Evolutionary conservation across 2,797 vertebrate genomes (phyloP), one percentile per base, ranked within the genome.

Genomic region (Hephaestus fuliginosus): DNA sequence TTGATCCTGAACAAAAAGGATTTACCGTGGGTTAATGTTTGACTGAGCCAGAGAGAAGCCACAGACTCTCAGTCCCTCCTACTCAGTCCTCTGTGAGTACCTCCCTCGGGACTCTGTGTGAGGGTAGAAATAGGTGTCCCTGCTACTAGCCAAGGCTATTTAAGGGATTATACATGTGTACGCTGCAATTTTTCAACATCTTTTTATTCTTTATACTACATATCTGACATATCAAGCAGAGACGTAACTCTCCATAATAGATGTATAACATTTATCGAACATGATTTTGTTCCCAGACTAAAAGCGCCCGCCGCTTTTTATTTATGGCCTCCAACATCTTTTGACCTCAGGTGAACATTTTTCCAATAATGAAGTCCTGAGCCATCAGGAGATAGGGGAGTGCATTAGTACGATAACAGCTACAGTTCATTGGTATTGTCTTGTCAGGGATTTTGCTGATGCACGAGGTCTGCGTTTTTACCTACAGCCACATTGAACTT

Each of bases 11-110:
- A 90, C 88, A 90, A 90, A 90, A 89, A 74, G 84, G 88, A 85
- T 92, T 92, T 91, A 76, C 51, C 71, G 87, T 78, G 90, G 85
- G 89, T 94, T 94, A 91, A 93, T 90, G 86, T 91, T 92, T 93
- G 77, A 91, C 91, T 49, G 74, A 92, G 83, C 85, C 46, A 20
- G 52, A 73, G 80, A 85, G 80, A 82, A 83, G 80, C 80, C 78
- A 67, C 86, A 88, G 79, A 81, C 80, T 74, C 71, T 44, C 36
- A 56, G 88, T 86, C 81, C 80, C 84, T 91, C 80, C 84, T 68
- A 81, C 81, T 72, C 85, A 60, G 63, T 67, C 81, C 72, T 65
- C 72, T 62, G 88, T 74, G 89, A 83, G 80, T 81, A 49, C 66
- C 61, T 60, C 83, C 80, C 80, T 43, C 2, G 41, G 86, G 90